Evolutionary conservation across 2,888 invertebrate genomes (phyloP).

Genomic region (Parelbella ahira): DNA sequence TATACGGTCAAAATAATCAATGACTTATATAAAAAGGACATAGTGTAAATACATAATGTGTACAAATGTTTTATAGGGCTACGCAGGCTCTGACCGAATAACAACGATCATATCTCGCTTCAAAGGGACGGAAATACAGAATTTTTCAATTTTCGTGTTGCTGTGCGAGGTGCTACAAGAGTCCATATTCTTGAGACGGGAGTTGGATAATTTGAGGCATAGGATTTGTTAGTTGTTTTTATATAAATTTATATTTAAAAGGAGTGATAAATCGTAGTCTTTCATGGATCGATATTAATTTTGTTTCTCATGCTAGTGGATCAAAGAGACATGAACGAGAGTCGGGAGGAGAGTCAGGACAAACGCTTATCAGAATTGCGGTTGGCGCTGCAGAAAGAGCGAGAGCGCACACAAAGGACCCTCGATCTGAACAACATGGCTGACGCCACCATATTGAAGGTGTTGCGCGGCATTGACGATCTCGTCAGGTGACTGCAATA

Average conservation of each 20-base stretch:
- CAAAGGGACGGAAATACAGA: constrained; percentile 55
- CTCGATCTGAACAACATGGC: constrained; percentile 43
- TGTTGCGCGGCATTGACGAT: constrained; percentile 64
- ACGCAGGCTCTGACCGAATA: constrained; percentile 49
- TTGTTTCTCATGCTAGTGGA: too few species aligned
- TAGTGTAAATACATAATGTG: too few species aligned
- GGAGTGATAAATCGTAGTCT: too few species aligned
- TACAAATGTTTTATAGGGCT: constrained; percentile 38
- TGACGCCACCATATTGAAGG: constrained; percentile 45
- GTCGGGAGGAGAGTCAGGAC: constrained; percentile 51
- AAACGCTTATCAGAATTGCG: constrained; percentile 42
- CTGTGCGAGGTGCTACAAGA: constrained; percentile 67
- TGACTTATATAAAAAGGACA: too few species aligned
- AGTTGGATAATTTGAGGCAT: constrained; percentile 53
- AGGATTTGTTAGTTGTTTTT: constrained; percentile 48
- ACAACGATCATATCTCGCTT: constrained; percentile 50
- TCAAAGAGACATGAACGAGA: constrained; percentile 62
- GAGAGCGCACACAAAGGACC: constrained; percentile 36
- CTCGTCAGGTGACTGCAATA: constrained; percentile 53
- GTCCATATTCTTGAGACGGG: constrained; percentile 54
- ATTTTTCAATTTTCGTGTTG: constrained; percentile 62
- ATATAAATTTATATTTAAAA: too few species aligned
- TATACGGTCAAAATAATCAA: too few species aligned
- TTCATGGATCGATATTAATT: not conserved
- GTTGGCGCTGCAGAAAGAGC: constrained; percentile 36